Conservation (phyloP, 2,888 invertebrate genomes). For the Caenorhabditis zanzibari region DNA sequence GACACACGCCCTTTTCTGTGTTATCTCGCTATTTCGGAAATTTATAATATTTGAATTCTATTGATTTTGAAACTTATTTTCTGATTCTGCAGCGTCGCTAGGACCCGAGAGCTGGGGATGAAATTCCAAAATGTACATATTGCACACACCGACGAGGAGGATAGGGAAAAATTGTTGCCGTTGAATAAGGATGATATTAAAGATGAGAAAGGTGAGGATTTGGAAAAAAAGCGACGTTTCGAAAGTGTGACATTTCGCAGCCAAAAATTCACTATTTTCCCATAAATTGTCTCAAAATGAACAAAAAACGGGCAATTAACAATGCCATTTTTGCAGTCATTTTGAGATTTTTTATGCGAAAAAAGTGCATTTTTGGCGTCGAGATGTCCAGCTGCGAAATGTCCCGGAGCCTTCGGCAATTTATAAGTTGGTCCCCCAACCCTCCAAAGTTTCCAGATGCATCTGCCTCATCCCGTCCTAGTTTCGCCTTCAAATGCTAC, state of each 20-base stretch:
- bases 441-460: slow-evolving; percentile 13
- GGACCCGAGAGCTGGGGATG: slow-evolving; percentile 32
- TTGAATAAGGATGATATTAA: slow-evolving; percentile 35
- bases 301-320: no score
- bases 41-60: not conserved
- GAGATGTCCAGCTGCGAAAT: no score
- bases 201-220: slow-evolving; percentile 26
- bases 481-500: slow-evolving; percentile 74
- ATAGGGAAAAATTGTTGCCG: slow-evolving; percentile 38
- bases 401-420: no score
- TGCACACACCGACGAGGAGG: slow-evolving; percentile 35
- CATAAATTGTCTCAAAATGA: no score
- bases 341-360: no score
- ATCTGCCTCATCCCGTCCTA: slow-evolving; percentile 28
- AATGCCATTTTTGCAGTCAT: no score
- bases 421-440: not conserved
- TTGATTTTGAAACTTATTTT: slow-evolving; percentile 9
- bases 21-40: not conserved
- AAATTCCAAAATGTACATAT: slow-evolving; percentile 56
- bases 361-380: no score
- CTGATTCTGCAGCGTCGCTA: not conserved
- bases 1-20: not conserved
- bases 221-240: no score
- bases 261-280: no score
- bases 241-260: no score